These are phyloP conservation scores for Dasypogon diadema DNA, from an alignment of 2,888 invertebrate species.

Conservation along the genomic window DNA sequence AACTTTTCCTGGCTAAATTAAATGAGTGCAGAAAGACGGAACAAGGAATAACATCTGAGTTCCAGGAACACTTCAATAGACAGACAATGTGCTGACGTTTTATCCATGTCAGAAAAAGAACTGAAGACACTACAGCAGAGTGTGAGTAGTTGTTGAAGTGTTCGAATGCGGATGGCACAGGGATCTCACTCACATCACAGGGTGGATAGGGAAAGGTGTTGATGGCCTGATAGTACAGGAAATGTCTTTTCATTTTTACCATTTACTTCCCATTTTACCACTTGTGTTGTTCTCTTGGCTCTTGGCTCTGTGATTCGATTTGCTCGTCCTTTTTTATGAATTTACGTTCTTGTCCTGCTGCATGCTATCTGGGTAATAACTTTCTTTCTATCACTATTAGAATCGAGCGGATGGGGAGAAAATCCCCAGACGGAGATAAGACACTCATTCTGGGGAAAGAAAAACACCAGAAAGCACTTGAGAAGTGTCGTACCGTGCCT, in stretches of 20 bases:
- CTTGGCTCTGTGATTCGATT: neutral
- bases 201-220: neutral
- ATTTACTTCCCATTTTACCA: constrained; percentile 4
- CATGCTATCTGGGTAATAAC: constrained; percentile 2
- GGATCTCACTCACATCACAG: no score
- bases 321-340: neutral
- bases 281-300: neutral
- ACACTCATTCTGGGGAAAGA: neutral
- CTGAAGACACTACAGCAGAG: neutral
- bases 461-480: constrained; percentile 14
- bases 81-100: constrained; percentile 3
- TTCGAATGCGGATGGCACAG: no score
- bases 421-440: constrained; percentile 2
- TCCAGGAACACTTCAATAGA: neutral
- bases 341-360: neutral
- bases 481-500: neutral
- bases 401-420: neutral
- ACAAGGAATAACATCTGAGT: neutral
- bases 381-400: constrained; percentile 5
- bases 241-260: neutral
- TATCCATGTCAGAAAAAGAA: neutral
- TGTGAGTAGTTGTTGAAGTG: no score
- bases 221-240: neutral
- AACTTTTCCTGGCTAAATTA: neutral
- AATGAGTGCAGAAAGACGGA: neutral